phyloP scores from a whole-genome alignment of 2,113 vertebrate species.

The Toxostoma redivivum region DNA sequence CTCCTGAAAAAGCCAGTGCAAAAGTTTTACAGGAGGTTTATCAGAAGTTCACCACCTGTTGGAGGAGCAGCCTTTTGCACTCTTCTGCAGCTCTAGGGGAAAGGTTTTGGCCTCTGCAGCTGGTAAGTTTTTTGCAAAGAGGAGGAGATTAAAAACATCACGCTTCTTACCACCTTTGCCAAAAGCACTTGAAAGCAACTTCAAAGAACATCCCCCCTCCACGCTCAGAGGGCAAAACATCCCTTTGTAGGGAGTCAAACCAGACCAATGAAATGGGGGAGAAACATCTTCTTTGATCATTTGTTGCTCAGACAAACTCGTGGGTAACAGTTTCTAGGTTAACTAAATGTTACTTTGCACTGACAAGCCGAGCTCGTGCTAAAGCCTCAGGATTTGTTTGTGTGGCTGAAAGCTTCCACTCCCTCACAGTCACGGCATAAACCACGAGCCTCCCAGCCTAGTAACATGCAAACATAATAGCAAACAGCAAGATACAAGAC shows the following conservation, averaged over 20 bases:
- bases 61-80: background rate
- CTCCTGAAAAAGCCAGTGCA: background rate
- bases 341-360: background rate
- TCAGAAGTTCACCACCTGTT: background rate
- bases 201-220: background rate
- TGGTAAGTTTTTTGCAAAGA: background rate
- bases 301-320: background rate
- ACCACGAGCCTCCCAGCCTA: background rate
- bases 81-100: background rate
- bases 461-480: background rate
- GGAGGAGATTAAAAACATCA: slow-evolving; percentile 1
- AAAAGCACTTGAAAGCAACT: slow-evolving; percentile 33
- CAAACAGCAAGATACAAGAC: background rate
- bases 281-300: background rate
- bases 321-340: background rate
- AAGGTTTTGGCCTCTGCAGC: background rate
- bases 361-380: background rate
- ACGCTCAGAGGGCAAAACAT: background rate
- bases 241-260: background rate
- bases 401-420: background rate
- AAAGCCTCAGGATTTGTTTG: background rate
- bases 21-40: background rate
- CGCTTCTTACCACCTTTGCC: background rate
- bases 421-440: background rate
- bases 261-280: background rate